A percentile compares a stretch with the other conserved stretches of the same genome.
These are phyloP conservation scores for Lepidonotus clava DNA, from an alignment of 2,888 invertebrate genomes.

Conservation along the genomic window DNA sequence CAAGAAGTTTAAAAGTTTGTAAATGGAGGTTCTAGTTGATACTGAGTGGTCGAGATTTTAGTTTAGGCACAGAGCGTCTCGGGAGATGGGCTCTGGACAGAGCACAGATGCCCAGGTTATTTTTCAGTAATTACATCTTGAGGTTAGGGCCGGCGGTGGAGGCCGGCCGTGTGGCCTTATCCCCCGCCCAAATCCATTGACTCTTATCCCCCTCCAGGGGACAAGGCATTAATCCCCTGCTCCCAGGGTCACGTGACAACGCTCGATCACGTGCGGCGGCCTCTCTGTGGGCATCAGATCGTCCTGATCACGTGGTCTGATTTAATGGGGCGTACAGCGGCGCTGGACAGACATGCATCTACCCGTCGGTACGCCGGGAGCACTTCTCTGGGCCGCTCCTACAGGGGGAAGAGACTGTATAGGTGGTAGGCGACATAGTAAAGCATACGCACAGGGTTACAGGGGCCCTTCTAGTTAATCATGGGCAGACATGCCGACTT, in stretches of 20 bases:
- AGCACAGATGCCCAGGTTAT: background rate
- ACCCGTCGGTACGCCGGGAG: background rate
- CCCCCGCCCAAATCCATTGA: background rate
- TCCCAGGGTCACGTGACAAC: constrained; percentile 24
- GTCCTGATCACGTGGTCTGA: constrained; percentile 37
- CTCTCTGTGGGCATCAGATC: background rate
- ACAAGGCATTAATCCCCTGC: constrained; percentile 41
- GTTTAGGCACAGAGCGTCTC: background rate
- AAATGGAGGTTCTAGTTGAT: too few species aligned
- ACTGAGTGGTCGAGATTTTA: too few species aligned
- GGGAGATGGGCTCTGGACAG: background rate
- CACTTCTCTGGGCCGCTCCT: too few species aligned
- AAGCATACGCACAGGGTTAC: too few species aligned
- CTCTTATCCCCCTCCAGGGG: constrained; percentile 41
- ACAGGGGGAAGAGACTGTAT: too few species aligned
- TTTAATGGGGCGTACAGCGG: constrained; percentile 30
- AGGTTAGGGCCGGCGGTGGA: background rate
- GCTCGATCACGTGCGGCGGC: constrained; percentile 39
- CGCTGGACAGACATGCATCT: too few species aligned
- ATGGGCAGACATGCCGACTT: too few species aligned
- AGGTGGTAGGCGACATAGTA: background rate
- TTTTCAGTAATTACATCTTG: constrained; percentile 44
- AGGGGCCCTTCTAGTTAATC: too few species aligned
- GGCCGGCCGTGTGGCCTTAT: background rate
- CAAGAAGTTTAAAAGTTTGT: too few species aligned